Conservation (phyloP, 37 sponge, comb jelly and placozoan species). For the Haliclona indistincta region DNA sequence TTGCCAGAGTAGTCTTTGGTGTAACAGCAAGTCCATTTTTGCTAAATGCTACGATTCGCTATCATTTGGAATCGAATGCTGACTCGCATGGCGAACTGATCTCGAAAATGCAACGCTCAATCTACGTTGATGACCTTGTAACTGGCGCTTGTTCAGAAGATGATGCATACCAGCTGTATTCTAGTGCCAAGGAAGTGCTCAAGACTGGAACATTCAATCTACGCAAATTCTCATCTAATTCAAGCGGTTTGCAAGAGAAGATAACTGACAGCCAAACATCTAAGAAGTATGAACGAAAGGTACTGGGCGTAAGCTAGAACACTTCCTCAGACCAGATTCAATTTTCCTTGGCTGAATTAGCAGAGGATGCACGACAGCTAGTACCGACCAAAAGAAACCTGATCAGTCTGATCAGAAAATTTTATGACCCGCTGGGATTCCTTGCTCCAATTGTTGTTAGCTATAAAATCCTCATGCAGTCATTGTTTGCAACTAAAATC, state of each 20-base stretch:
- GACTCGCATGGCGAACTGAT: constrained; percentile 6
- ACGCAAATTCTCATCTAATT: constrained; percentile 29
- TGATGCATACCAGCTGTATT: constrained; percentile 25
- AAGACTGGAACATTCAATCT: constrained; percentile 29
- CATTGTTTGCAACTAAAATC: constrained; percentile 6
- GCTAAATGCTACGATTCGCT: no score
- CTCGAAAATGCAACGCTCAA: constrained; percentile 13
- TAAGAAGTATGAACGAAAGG: constrained; percentile 4
- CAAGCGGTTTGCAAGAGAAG: constrained; percentile 20
- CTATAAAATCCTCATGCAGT: constrained; percentile 31
- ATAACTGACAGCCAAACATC: background rate
- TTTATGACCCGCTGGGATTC: constrained; percentile 44
- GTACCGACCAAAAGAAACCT: constrained; percentile 44
- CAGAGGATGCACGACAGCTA: background rate
- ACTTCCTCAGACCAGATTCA: constrained; percentile 5
- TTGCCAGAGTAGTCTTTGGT: constrained; percentile 26
- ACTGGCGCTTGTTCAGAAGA: constrained; percentile 20
- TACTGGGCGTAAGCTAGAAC: constrained; percentile 27
- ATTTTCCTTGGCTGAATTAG: constrained; percentile 11
- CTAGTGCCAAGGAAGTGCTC: constrained; percentile 13
- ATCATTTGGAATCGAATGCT: constrained; percentile 8
- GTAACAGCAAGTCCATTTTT: no score
- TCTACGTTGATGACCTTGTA: constrained; percentile 33
- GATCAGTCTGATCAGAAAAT: background rate
- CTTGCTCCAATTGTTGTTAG: constrained; percentile 27